These are phyloP conservation scores for Euura saliciscinereae DNA, from an alignment of 1,140 invertebrate species.

Conservation along the genomic window DNA sequence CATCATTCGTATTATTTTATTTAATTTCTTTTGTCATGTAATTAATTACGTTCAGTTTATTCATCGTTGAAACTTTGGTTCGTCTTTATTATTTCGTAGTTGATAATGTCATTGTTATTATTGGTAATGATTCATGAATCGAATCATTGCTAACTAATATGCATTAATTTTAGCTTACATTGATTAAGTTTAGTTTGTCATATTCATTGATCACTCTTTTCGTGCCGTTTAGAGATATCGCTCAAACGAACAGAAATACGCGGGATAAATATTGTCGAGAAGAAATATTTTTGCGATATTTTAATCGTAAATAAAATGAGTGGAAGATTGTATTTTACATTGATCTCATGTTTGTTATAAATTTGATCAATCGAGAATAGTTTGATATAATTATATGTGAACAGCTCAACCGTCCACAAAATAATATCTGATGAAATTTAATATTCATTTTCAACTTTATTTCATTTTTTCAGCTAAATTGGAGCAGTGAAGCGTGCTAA, in stretches of 20 bases:
- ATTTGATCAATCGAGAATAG: too few species aligned
- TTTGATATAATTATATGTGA: too few species aligned
- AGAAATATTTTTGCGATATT: too few species aligned
- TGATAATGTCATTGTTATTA: background rate
- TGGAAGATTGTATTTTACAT: too few species aligned
- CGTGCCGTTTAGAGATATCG: background rate
- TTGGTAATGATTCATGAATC: background rate
- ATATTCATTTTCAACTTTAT: background rate
- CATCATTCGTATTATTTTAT: background rate
- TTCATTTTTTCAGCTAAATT: slow-evolving; percentile 52
- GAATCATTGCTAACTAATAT: background rate
- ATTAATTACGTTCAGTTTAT: background rate
- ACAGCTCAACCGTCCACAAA: too few species aligned
- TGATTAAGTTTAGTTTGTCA: background rate
- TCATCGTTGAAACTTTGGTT: background rate
- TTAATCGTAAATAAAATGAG: too few species aligned
- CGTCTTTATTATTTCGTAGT: slow-evolving; percentile 1
- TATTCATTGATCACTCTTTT: background rate
- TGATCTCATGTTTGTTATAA: too few species aligned
- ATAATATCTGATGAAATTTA: too few species aligned
- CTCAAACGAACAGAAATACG: background rate
- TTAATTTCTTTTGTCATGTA: background rate
- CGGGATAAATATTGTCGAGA: too few species aligned
- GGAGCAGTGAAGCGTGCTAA: slow-evolving; percentile 46
- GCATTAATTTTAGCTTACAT: background rate